phyloP scores from a whole-genome alignment of 2,113 vertebrate species.

The Gracilinanus agilis region DNA sequence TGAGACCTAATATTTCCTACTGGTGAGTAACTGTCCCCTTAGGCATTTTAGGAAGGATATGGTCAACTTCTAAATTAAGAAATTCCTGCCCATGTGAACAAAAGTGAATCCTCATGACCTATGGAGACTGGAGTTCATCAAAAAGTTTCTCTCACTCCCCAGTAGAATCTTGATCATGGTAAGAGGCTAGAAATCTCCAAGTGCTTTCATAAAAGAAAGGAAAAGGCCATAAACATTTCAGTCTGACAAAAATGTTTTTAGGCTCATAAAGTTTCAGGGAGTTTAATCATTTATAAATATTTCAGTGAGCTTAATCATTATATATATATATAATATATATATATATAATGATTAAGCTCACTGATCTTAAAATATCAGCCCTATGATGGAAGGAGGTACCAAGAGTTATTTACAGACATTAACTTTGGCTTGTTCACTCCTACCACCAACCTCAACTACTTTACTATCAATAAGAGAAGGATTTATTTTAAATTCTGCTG shows the following conservation, averaged over 20 bases:
- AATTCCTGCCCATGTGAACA: conserved; percentile 12
- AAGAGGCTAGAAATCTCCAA: neutral
- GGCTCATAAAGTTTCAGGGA: conserved; percentile 32
- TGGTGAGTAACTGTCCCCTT: conserved; percentile 43
- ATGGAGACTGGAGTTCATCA: neutral
- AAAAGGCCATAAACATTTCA: conserved; percentile 58
- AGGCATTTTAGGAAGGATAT: conserved; percentile 42
- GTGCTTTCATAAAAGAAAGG: neutral
- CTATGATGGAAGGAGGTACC: neutral
- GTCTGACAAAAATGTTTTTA: conserved; percentile 51
- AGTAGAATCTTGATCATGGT: neutral
- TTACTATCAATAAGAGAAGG: neutral
- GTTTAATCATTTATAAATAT: no score
- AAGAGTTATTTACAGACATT: neutral
- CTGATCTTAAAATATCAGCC: neutral
- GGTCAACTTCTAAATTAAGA: neutral
- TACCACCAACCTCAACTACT: neutral
- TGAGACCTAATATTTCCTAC: conserved; percentile 68
- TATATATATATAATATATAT: no score
- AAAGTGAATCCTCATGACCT: conserved; percentile 8
- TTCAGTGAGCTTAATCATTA: no score
- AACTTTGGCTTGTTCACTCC: neutral
- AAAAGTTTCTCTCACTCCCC: neutral
- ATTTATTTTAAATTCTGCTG: conserved; percentile 25
- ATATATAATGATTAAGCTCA: conserved; percentile 19